Conservation (phyloP, 1,140 invertebrate species). For the Caenorhabditis inopinata region DNA sequence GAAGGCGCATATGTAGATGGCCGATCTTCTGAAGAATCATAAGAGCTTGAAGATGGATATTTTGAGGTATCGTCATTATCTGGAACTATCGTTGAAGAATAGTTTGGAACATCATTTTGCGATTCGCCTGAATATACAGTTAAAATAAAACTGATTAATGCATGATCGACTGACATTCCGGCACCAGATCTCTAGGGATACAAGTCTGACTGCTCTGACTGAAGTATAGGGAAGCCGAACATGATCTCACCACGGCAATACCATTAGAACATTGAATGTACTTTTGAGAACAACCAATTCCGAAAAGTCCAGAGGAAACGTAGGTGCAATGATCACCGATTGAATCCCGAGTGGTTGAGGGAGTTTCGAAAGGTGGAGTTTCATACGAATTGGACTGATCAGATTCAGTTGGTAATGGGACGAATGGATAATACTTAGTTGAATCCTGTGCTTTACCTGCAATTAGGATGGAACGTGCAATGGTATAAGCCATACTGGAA, state of each 20-base stretch:
- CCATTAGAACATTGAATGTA: neutral
- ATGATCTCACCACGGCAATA: neutral
- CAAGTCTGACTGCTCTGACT: neutral
- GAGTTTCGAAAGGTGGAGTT: neutral
- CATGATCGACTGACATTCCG: neutral
- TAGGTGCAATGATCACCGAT: slow-evolving; percentile 2
- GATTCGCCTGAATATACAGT: neutral
- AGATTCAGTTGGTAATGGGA: neutral
- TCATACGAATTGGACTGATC: neutral
- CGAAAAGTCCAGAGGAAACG: neutral
- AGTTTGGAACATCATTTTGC: neutral
- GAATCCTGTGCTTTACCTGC: neutral
- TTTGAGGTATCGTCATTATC: neutral
- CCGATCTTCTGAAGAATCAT: neutral
- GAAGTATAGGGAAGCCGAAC: neutral
- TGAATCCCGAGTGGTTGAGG: neutral
- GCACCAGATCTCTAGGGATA: neutral
- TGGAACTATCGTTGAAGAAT: neutral
- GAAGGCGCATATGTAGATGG: neutral
- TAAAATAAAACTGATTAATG: neutral
- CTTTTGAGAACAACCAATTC: neutral
- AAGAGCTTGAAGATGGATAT: neutral
- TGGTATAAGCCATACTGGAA: neutral
- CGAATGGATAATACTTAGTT: neutral
- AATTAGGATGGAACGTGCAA: no score